Evolutionary conservation across 2,113 vertebrate genomes (phyloP).

Genomic region (Mirounga angustirostris): DNA sequence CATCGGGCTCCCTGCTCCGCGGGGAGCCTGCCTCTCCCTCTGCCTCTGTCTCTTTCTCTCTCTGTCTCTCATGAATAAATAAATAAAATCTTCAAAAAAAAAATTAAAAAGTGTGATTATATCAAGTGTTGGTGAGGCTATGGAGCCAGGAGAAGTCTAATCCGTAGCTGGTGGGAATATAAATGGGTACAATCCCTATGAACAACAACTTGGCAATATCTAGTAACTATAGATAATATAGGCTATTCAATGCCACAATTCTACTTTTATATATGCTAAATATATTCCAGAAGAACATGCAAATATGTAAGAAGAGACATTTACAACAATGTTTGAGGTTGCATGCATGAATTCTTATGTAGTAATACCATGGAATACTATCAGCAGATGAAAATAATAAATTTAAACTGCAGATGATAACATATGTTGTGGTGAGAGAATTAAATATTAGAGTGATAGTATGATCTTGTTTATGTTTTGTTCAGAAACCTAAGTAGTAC

Average conservation of each 20-base stretch:
- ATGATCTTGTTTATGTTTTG: neutral
- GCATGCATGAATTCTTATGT: neutral
- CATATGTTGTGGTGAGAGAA: neutral
- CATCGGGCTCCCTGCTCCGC: too few relatives aligned
- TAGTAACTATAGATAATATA: neutral
- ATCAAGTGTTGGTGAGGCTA: neutral
- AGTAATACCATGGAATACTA: neutral
- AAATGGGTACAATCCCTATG: neutral
- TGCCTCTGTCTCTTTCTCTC: too few relatives aligned
- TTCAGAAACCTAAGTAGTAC: conserved; percentile 4
- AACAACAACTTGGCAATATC: neutral
- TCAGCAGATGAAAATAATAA: conserved; percentile 5
- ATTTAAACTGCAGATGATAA: neutral
- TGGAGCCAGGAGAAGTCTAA: neutral
- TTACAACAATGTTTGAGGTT: conserved; percentile 1
- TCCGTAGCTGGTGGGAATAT: neutral
- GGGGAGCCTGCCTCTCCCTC: too few relatives aligned
- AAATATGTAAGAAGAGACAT: conserved; percentile 7
- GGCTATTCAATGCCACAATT: neutral
- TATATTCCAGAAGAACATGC: neutral
- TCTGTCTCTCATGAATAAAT: too few relatives aligned
- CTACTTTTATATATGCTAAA: neutral
- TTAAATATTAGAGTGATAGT: neutral
- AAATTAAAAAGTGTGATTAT: neutral
- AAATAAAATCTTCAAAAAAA: neutral